phyloP scores from a whole-genome alignment of 2,113 vertebrate genomes.

The Sylvietta virens region DNA sequence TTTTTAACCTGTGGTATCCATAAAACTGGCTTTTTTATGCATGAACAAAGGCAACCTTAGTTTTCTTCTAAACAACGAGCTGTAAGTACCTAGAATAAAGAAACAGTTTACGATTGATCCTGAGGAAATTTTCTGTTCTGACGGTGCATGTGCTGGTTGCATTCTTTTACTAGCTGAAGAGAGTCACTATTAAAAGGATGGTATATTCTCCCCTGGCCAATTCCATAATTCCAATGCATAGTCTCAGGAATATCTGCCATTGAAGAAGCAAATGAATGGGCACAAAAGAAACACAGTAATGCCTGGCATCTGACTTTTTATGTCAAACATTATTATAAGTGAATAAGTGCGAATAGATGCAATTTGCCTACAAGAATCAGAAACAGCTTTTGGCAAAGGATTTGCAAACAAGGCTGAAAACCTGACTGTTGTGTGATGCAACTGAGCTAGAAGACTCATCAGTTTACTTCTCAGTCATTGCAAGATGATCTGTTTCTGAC shows the following conservation, averaged over 20 bases:
- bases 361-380: neutral
- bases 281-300: neutral
- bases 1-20: neutral
- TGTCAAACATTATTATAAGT: neutral
- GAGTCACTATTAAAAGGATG: neutral
- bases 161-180: neutral
- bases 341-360: neutral
- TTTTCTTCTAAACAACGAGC: neutral
- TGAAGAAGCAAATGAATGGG: neutral
- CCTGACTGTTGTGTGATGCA: neutral
- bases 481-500: neutral
- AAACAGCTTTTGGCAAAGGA: neutral
- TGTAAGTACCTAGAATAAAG: neutral
- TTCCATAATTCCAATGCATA: neutral
- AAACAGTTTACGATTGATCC: neutral
- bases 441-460: neutral
- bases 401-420: neutral
- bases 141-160: neutral
- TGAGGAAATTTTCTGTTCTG: neutral
- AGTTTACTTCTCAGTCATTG: neutral
- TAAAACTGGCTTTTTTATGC: neutral
- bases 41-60: neutral
- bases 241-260: neutral
- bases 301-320: neutral
- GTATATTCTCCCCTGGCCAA: neutral